Conservation (phyloP, 1,140 invertebrate species). For the Achroia grisella region DNA sequence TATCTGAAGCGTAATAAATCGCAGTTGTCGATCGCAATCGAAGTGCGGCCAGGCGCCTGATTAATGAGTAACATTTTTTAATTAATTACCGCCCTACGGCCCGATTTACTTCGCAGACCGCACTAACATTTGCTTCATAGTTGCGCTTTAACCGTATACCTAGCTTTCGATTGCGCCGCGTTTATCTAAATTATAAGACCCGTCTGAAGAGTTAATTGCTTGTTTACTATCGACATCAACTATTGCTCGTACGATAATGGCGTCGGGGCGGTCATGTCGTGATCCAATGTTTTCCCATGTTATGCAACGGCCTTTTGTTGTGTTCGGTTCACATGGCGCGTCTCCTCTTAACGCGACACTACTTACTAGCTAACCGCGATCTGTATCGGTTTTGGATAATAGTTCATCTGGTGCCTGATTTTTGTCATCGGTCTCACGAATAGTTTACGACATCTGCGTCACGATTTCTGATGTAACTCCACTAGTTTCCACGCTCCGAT, state of each 20-base stretch:
- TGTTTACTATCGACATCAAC: slow-evolving; percentile 36
- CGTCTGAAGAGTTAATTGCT: slow-evolving; percentile 35
- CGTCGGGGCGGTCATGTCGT: slow-evolving; percentile 36
- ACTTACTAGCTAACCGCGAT: slow-evolving; percentile 18
- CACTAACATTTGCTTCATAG: no score
- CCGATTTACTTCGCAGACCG: background rate
- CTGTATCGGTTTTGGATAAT: slow-evolving; percentile 43
- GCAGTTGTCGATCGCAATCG: slow-evolving; percentile 25
- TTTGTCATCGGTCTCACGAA: slow-evolving; percentile 47
- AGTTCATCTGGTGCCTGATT: slow-evolving; percentile 38
- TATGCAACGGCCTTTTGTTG: slow-evolving; percentile 43
- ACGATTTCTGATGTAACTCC: slow-evolving; percentile 42
- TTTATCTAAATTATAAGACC: slow-evolving; percentile 35
- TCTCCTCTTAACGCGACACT: slow-evolving; percentile 7
- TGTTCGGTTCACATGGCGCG: slow-evolving; percentile 19
- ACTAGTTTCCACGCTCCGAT: slow-evolving; percentile 33
- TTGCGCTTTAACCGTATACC: no score
- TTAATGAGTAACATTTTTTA: slow-evolving; percentile 47
- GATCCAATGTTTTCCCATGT: slow-evolving; percentile 37
- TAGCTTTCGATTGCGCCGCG: slow-evolving; percentile 19
- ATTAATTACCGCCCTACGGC: slow-evolving; percentile 27
- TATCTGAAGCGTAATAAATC: slow-evolving; percentile 42
- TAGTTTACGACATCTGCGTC: slow-evolving; percentile 36
- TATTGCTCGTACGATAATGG: slow-evolving; percentile 37
- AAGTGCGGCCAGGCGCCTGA: slow-evolving; percentile 23